Evolutionary conservation across 2,113 vertebrate genomes (phyloP), one percentile per base, ranked within the genome.

Genomic region (Cryptomyrus ogoouensis): DNA sequence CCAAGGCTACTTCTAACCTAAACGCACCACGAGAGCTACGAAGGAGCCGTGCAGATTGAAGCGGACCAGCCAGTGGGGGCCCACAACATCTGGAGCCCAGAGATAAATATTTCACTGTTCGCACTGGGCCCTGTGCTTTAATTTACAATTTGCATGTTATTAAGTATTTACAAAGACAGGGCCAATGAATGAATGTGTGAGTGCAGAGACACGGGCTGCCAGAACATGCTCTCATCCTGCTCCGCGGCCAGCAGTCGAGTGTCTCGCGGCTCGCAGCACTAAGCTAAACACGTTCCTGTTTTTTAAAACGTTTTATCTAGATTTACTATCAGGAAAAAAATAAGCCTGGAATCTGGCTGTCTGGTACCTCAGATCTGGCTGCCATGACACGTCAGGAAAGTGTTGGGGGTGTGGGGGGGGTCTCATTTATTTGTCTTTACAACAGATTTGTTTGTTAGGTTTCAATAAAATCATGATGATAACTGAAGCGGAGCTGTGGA

Each of bases 1-100:
- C 83, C 46, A 86, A 86, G 10, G 83, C 83, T 50, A 50, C 83
- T 87, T 87, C 86, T 87, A 27, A 52, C 50, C n/a, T 39, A 87
- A 87, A 31, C 7, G 6, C 27, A 19, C 50, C 86, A 39, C 2
- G 1, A 53, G 86, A 39, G 31, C 35, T 31, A 62, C 39, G 58
- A 42, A 58, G 53, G 58, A 66, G 56, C 53, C 39, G 21, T 19
- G 35, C 87, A 44, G 83, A 66, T 44, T 7, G 31, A 56, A 31
- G 47, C 17, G 15, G 85, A 87, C 50, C 49, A 56, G 49, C 27
- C 7, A 15, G 50, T 2, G 24, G 83, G 24, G 83, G 3, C 44
- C n/a, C 83, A n/a, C 83, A 46, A 39, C 85, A 87, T 87, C 50
- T 87, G 85, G 85, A 35, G n/a, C n/a, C 85, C 85, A 87, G 85